A percentile compares a stretch with the other conserved stretches of the same genome.
Conservation (phyloP, 2,797 vertebrate species). For the Rhabdophis nuchalis region DNA sequence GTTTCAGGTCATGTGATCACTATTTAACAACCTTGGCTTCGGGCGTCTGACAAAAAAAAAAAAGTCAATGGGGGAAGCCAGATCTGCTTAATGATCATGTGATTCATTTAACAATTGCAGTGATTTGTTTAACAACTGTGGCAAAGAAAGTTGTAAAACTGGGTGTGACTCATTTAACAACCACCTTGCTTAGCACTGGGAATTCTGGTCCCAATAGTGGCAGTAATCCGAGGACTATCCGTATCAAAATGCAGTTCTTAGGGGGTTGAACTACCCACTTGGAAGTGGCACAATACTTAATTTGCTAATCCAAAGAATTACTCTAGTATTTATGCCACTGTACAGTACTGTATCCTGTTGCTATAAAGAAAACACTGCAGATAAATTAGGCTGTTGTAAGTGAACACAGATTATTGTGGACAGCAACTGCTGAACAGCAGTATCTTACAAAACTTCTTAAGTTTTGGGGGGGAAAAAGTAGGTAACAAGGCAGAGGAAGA, state of each 20-base stretch:
- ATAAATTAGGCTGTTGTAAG: not conserved
- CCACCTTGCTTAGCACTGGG: not conserved
- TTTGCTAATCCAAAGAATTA: not conserved
- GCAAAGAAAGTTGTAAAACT: not conserved
- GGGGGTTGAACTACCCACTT: not conserved
- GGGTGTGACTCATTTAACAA: not conserved
- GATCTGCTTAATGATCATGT: not conserved
- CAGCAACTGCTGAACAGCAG: not conserved
- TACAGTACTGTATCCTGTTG: not conserved
- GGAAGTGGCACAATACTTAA: not conserved
- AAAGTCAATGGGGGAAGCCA: not conserved
- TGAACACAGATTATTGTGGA: not conserved
- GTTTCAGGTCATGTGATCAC: not conserved
- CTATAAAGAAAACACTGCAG: not conserved
- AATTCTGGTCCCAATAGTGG: not conserved
- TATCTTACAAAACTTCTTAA: not conserved
- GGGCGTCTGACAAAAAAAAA: not conserved
- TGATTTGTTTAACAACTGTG: not conserved
- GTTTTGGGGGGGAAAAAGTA: not conserved
- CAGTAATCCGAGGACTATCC: not conserved
- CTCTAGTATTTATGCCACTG: not conserved
- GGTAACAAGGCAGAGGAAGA: not conserved
- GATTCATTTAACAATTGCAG: not conserved
- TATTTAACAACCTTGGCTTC: not conserved
- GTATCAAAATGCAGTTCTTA: not conserved